Evolutionary conservation across 2,797 vertebrate species (phyloP).

Genomic region (Mionectes olivaceus): DNA sequence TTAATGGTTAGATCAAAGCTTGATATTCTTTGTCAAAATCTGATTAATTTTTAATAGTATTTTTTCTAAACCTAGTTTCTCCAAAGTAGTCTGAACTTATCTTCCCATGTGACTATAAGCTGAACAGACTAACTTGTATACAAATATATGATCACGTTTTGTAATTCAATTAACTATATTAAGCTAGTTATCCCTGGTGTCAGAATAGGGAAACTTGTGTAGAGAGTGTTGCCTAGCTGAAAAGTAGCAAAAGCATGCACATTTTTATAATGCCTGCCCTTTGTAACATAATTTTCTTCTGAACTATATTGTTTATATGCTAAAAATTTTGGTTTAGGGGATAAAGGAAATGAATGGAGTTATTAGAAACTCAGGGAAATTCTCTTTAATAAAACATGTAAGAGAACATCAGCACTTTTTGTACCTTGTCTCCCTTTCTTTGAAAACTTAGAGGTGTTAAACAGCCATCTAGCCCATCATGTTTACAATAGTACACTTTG

Average conservation of each 20-base stretch:
- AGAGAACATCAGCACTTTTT: neutral
- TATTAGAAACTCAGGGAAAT: neutral
- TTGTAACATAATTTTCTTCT: neutral
- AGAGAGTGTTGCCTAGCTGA: neutral
- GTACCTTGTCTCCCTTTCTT: neutral
- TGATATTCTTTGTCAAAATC: neutral
- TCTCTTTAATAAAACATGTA: neutral
- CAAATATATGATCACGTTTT: neutral
- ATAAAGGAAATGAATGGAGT: neutral
- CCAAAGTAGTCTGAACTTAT: neutral
- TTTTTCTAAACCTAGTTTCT: neutral
- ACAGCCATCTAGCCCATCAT: neutral
- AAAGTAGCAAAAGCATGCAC: neutral
- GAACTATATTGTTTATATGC: neutral
- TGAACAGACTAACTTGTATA: neutral
- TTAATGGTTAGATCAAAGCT: neutral
- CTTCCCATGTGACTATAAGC: neutral
- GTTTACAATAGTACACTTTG: neutral
- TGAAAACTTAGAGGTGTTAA: neutral
- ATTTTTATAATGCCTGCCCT: neutral
- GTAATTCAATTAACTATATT: neutral
- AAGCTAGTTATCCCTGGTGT: neutral
- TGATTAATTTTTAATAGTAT: neutral
- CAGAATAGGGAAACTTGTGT: neutral
- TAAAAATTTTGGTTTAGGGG: neutral